Evolutionary conservation across 2,113 vertebrate genomes (phyloP).

Genomic region (Abramis brama): DNA sequence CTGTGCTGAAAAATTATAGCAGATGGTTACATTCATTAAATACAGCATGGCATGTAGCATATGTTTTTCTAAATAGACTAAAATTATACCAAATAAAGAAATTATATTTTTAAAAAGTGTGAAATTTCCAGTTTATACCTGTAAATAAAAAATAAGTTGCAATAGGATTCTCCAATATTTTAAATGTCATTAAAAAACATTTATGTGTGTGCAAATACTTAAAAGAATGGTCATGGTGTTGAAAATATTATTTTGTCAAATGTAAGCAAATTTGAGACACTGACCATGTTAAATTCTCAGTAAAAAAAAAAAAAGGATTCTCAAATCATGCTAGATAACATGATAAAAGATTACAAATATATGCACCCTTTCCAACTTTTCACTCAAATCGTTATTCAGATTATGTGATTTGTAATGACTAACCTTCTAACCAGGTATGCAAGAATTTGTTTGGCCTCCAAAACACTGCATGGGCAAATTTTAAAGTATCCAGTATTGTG

Average conservation of each 20-base stretch:
- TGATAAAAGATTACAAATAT: too few relatives aligned
- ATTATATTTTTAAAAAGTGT: background rate
- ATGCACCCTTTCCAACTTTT: too few relatives aligned
- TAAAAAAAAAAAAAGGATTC: too few relatives aligned
- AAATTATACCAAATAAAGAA: background rate
- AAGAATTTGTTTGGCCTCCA: too few relatives aligned
- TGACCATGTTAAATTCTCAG: background rate
- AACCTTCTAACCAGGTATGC: too few relatives aligned
- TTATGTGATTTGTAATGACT: too few relatives aligned
- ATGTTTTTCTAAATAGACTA: background rate
- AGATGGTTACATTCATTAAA: slow-evolving; percentile 22
- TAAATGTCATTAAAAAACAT: too few relatives aligned
- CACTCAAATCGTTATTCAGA: too few relatives aligned
- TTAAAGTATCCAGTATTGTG: too few relatives aligned
- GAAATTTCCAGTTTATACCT: background rate
- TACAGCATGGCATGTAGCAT: background rate
- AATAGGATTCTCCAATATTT: background rate
- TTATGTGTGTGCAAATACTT: too few relatives aligned
- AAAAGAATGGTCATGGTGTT: background rate
- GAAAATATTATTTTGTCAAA: background rate
- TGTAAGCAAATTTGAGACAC: background rate
- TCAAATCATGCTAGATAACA: too few relatives aligned
- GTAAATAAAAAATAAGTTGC: background rate
- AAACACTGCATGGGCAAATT: too few relatives aligned
- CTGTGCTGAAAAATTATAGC: slow-evolving; percentile 8